phyloP scores from a whole-genome alignment of 1,140 invertebrate species.

The Achatina immaculata region DNA sequence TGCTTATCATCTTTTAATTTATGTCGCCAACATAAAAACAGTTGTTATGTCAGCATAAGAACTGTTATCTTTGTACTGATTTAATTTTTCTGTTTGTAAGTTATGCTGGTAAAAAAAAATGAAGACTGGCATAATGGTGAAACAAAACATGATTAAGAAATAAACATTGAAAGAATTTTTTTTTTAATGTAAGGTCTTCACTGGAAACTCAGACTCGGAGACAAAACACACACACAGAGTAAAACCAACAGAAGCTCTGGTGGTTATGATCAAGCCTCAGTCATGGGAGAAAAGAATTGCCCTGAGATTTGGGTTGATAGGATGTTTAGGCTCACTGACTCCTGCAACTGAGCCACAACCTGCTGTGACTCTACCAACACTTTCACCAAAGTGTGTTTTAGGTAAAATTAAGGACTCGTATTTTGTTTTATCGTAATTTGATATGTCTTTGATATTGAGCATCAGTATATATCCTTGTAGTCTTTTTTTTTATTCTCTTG shows the following conservation, averaged over 20 bases:
- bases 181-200: constrained; percentile 16
- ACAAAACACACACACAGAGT: background rate
- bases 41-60: too few relatives aligned
- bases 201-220: constrained; percentile 29
- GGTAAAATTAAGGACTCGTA: background rate
- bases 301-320: constrained; percentile 9
- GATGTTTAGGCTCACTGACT: background rate
- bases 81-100: too few relatives aligned
- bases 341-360: background rate
- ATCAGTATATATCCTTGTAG: background rate
- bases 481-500: too few relatives aligned
- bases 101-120: too few relatives aligned
- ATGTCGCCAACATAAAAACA: too few relatives aligned
- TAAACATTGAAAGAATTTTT: too few relatives aligned
- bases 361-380: background rate
- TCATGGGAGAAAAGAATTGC: constrained; percentile 19
- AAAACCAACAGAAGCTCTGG: background rate
- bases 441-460: background rate
- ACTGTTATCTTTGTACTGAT: too few relatives aligned
- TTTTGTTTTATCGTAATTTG: too few relatives aligned
- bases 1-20: too few relatives aligned
- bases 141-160: too few relatives aligned
- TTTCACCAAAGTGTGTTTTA: background rate
- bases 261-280: constrained; percentile 31
- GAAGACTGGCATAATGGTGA: too few relatives aligned